Evolutionary conservation across 2,888 invertebrate species (phyloP), one percentile per base, ranked within the genome.

Genomic region (Callinectes sapidus): DNA sequence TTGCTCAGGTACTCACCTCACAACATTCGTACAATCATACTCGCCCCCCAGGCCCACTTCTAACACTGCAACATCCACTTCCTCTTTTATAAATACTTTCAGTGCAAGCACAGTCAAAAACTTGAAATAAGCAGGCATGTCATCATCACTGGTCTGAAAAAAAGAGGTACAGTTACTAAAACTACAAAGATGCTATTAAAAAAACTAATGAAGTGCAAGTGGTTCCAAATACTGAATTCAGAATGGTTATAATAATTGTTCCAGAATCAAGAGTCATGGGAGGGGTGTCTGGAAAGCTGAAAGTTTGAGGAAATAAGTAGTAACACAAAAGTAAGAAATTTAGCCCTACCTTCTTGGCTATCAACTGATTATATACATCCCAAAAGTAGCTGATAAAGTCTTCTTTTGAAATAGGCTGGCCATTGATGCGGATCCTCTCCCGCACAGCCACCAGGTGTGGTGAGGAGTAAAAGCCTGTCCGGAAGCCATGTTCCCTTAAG

Each of bases 21-120:
- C 95, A 87, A 99, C 96, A 96, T 99, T 99, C 1, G 99, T 99
- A 95, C 97, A 97, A 96, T 99, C 99, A 94, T 97, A 97, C 95
- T 97, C 97, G 0, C 99, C 99, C 0, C 99, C 99, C 95, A 99
- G 98, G 61, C 99, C 99, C 55, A 99, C 99, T 96, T 99, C 99
- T 23, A 99, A 95, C 81, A 99, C 97, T 0, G 98, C 98, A 0
- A 99, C 99, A 95, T 99, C 98, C 16, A 99, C 97, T 39, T 97
- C 96, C 95, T 98, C 97, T 94, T 96, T 95, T 0, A 98, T 95
- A 96, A 99, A 99, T 61, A 99, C 96, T 95, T 98, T 97, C 95
- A 98, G 98, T 23, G 98, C 98, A 96, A 99, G 96, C 92, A 99
- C 96, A 0, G 99, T 99, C 28, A 99, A 96, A 95, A 99, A 99